phyloP scores from a whole-genome alignment of 2,797 vertebrate genomes.

The Pipistrellus nathusii region DNA sequence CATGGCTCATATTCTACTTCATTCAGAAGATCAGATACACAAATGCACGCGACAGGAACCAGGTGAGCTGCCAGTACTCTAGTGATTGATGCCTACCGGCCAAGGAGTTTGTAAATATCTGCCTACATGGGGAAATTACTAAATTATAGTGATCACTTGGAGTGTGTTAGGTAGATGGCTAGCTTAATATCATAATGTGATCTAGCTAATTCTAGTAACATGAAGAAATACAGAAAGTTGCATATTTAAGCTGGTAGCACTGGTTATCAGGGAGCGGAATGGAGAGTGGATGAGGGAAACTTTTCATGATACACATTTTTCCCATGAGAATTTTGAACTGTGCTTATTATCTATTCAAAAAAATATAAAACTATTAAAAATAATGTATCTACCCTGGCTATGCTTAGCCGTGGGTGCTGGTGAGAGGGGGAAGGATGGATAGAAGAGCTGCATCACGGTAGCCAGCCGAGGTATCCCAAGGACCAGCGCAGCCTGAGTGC shows the following conservation, averaged over 20 bases:
- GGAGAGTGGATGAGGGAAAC: not conserved
- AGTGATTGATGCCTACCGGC: not conserved
- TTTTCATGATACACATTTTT: not conserved
- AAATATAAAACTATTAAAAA: not conserved
- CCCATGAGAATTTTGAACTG: conserved; percentile 14
- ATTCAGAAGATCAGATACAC: conserved; percentile 98
- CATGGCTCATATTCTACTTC: conserved; percentile 99
- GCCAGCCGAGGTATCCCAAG: not conserved
- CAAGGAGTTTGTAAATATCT: not conserved
- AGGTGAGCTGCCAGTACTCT: conserved; percentile 88
- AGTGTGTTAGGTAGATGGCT: not conserved
- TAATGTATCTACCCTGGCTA: not conserved
- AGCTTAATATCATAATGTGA: not conserved
- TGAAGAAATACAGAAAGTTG: not conserved
- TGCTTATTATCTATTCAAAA: not conserved
- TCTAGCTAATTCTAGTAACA: not conserved
- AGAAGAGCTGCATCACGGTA: not conserved
- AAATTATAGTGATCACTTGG: not conserved
- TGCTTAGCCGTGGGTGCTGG: not conserved
- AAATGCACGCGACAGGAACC: conserved; percentile 95
- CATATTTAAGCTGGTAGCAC: not conserved
- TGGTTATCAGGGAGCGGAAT: not conserved
- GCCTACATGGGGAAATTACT: not conserved
- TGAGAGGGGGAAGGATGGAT: not conserved
- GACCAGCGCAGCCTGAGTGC: too few relatives aligned